Base-by-base conservation (phyloP, 1,140 invertebrate genomes). In the Tenebrio molitor region DNA sequence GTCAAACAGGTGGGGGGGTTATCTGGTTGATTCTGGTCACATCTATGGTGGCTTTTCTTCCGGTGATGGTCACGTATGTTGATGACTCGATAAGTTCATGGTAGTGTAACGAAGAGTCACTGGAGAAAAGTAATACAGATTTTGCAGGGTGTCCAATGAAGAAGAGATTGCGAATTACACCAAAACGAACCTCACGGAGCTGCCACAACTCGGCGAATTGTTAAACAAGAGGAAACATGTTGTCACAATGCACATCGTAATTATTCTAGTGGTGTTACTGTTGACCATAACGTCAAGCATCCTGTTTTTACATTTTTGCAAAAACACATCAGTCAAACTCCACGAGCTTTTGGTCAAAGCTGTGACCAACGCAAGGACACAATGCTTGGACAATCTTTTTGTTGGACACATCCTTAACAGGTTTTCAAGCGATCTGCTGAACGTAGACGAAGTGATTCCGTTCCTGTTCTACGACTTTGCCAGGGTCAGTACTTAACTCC, bases 401-500 rank as follows among this genome's bases (percentile, higher is more conserved):
- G 62, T 77, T 81, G 86, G 83, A 68, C 79, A 88, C 42, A 86
- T 91, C 58, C 78, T 91, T 50, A 91, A 91, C 73, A 76, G 89
- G 65, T 90, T 89, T 81, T 87, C 88, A 0, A 87, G 88, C 80
- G 90, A 91, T 81, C 81, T 90, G 46, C 88, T 87, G 0, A 83
- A 84, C n/a, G 85, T 90, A 71, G 91, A 92, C 81, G 90, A 93
- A 79, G 80, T 85, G 21, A 83, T 93, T 16, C 91, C 91, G 80
- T 78, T 80, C 72, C 4, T 46, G 25, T 17, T 23, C 15, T 68
- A 15, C 17, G 19, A 53, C n/a, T n/a, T n/a, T n/a, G n/a, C n/a
- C n/a, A n/a, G n/a, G n/a, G n/a, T n/a, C n/a, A n/a, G n/a, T n/a
- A n/a, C n/a, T n/a, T n/a, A n/a, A n/a, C n/a, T n/a, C n/a, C n/a